A percentile compares a stretch with the other conserved stretches of the same genome.
Conservation (phyloP, 1,140 invertebrate genomes). For the Micrasema minimum region DNA sequence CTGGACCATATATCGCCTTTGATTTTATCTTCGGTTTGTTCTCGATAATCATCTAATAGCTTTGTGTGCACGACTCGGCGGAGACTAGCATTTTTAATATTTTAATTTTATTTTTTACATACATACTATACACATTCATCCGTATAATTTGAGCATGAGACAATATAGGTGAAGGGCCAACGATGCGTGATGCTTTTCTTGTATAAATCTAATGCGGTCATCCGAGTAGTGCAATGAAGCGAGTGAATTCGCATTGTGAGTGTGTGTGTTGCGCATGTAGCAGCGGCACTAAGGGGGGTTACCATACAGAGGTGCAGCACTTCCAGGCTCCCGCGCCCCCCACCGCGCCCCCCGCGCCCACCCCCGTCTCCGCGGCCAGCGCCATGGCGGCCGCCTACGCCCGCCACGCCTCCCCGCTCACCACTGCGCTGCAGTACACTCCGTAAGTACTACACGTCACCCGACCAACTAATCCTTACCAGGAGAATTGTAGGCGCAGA, state of each 20-base stretch:
- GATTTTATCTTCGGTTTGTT: conserved; percentile 52
- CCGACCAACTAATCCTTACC: too few relatives aligned
- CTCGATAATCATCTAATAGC: conserved; percentile 54
- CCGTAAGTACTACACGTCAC: conserved; percentile 69
- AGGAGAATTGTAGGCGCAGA: too few relatives aligned
- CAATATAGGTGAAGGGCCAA: conserved; percentile 52
- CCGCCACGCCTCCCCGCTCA: conserved; percentile 56
- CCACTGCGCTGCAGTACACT: conserved; percentile 72
- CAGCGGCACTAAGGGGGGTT: conserved; percentile 75
- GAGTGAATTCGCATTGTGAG: conserved; percentile 55
- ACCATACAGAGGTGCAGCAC: conserved; percentile 73
- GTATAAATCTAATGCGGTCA: conserved; percentile 46
- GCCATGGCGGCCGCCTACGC: conserved; percentile 58
- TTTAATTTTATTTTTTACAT: conserved; percentile 47
- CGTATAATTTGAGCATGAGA: conserved; percentile 40
- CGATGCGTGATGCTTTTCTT: conserved; percentile 52
- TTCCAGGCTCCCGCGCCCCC: conserved; percentile 68
- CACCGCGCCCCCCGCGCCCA: conserved; percentile 67
- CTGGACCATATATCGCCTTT: conserved; percentile 44
- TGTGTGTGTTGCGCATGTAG: conserved; percentile 65
- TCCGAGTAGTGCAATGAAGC: conserved; percentile 55
- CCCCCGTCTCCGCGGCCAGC: conserved; percentile 71
- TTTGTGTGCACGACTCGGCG: conserved; percentile 54
- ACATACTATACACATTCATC: conserved; percentile 30
- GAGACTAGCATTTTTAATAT: conserved; percentile 53